Evolutionary conservation across 2,113 vertebrate species (phyloP).

Genomic region (Capra hircus): DNA sequence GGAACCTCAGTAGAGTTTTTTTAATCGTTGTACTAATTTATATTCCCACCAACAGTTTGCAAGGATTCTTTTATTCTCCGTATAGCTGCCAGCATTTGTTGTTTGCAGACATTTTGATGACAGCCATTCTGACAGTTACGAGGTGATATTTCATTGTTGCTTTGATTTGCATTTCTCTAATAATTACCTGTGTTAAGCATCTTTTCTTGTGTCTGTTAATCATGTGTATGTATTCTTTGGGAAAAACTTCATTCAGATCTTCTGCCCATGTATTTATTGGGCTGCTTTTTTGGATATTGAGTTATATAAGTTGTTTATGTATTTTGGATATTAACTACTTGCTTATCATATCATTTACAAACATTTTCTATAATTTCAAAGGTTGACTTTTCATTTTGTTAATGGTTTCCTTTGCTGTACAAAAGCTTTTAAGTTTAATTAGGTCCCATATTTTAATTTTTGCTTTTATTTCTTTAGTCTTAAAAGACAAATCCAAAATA

Average conservation of each 20-base stretch:
- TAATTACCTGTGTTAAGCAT: not conserved
- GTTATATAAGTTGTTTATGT: not conserved
- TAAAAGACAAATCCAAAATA: not conserved
- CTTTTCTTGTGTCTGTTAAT: not conserved
- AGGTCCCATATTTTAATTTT: not conserved
- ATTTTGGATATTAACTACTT: not conserved
- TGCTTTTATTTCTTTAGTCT: not conserved
- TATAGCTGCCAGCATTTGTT: not conserved
- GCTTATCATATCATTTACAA: not conserved
- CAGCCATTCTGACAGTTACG: not conserved
- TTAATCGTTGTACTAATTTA: not conserved
- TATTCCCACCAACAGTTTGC: not conserved
- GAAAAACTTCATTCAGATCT: not conserved
- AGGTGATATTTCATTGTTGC: not conserved
- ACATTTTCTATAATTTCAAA: not conserved
- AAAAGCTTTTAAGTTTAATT: not conserved
- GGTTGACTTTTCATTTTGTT: not conserved
- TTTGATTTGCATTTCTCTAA: not conserved
- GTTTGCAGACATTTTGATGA: not conserved
- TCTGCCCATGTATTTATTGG: not conserved
- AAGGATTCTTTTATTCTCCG: not conserved
- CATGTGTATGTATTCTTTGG: not conserved
- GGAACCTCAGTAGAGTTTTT: not conserved
- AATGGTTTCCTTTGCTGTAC: not conserved
- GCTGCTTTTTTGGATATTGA: not conserved